Conservation (phyloP, 2,113 vertebrate genomes). For the Gavialis gangeticus region DNA sequence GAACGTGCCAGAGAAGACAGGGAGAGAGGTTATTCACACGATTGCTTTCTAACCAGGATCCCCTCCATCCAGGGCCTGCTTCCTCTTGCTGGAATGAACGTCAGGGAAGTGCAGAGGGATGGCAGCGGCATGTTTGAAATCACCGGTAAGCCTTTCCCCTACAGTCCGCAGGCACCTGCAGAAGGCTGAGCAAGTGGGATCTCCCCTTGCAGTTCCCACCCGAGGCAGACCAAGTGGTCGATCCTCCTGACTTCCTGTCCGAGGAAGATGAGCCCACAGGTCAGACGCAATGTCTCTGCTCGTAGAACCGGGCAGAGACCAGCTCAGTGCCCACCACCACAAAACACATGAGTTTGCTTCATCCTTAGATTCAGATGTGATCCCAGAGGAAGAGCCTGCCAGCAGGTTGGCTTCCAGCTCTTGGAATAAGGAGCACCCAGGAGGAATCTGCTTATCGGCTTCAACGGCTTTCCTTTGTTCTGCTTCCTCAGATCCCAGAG, state of each 20-base stretch:
- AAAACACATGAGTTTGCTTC: not conserved
- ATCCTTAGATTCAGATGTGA: not conserved
- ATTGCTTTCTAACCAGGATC: not conserved
- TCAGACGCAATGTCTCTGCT: not conserved
- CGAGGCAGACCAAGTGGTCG: not conserved
- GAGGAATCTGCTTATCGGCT: not conserved
- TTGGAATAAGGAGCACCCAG: accelerated
- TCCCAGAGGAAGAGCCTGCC: not conserved
- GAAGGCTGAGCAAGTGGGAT: no score
- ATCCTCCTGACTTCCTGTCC: not conserved
- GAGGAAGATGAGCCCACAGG: not conserved
- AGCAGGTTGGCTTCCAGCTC: not conserved
- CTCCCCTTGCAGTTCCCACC: no score
- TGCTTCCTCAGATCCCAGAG: not conserved
- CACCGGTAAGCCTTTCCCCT: slow-evolving; percentile 74
- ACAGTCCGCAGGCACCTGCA: not conserved
- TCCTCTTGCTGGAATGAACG: slow-evolving; percentile 83
- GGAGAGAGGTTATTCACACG: not conserved
- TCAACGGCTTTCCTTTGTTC: accelerated
- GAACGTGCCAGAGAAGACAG: not conserved
- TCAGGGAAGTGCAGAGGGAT: slow-evolving; percentile 55
- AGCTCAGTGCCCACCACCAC: not conserved
- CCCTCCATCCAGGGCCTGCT: slow-evolving; percentile 80
- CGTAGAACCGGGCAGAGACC: not conserved
- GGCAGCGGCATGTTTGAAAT: slow-evolving; percentile 81